These are phyloP conservation scores for Alosa alosa DNA, from an alignment of 2,113 vertebrate species.

Conservation along the genomic window DNA sequence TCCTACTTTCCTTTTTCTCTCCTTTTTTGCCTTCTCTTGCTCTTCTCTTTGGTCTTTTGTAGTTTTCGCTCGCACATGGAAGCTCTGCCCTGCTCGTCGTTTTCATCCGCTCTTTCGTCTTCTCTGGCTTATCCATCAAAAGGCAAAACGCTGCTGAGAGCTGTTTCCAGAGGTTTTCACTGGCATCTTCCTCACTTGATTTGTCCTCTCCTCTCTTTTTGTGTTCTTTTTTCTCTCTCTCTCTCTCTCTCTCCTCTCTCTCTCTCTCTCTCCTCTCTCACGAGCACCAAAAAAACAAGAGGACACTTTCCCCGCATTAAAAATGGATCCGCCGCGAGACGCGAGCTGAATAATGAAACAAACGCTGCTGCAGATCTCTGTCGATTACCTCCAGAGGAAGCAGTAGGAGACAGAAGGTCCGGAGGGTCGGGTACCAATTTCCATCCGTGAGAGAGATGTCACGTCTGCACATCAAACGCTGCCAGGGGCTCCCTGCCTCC, in stretches of 20 bases:
- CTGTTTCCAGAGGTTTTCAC: too few species aligned
- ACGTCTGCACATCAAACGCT: background rate
- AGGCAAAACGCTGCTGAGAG: too few species aligned
- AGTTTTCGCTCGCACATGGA: too few species aligned
- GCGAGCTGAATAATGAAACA: background rate
- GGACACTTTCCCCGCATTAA: background rate
- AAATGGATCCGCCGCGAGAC: background rate
- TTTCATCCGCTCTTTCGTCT: too few species aligned
- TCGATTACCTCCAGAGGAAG: background rate
- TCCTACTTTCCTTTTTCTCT: background rate
- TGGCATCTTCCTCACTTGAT: background rate
- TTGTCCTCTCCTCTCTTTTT: background rate
- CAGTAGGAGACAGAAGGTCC: too few species aligned
- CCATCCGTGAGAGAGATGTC: background rate
- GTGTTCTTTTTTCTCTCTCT: background rate
- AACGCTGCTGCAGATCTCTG: background rate
- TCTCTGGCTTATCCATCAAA: too few species aligned
- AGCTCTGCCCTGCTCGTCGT: too few species aligned
- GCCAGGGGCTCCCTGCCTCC: background rate
- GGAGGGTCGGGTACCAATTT: too few species aligned
- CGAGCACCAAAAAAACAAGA: background rate
- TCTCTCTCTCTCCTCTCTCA: background rate
- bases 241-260: background rate
- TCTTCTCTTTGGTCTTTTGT: background rate
- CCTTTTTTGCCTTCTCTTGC: constrained; percentile 1